Evolutionary conservation across 2,888 invertebrate genomes (phyloP), one percentile per base, ranked within the genome.

Genomic region (Clitarchus hookeri): DNA sequence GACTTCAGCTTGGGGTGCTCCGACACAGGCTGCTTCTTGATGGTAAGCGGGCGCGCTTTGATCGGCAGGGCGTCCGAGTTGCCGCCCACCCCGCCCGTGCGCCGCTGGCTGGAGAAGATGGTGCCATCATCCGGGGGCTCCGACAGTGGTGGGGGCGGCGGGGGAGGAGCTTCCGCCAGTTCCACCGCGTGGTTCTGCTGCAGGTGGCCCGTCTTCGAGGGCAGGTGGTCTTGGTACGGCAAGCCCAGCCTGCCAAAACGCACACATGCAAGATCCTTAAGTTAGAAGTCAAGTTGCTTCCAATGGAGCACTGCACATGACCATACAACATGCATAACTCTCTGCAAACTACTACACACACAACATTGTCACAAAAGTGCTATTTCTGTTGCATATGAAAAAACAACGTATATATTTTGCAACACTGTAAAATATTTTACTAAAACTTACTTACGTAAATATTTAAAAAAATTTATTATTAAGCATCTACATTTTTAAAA

Each of bases 21-120:
- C 89, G 95, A 95, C 82, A 96, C 91, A n/a, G 95, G 95, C 89
- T 96, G 96, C 91, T 97, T 97, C 91, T 96, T 95, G 88, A 97
- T 95, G 83, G 96, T 96, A 87, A 97, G 91, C 0, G 97, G 97
- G 89, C 96, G 95, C 0, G 97, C 96, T 92, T 97, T 97, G 88
- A 97, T 95, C 85, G 65, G 65, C 36, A 87, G 27, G 23, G 85
- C 85, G 27, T 44, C 86, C 44, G 65, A 83, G 48, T 77, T 84
- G 16, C 84, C 83, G 25, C 86, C 86, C 44, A 86, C 84, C 6
- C 84, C 84, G 77, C 54, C 79, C 85, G 88, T 65, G 53, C 88
- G 85, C 54, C 85, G 65, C 65, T 44, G 87, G 65, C 79, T 88
- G 88, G 87, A 83, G 82, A 44, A 44, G 44, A 54, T 65, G 23